Evolutionary conservation across 1,140 invertebrate species (phyloP), one percentile per base, ranked within the genome.

Genomic region (Trichonephila inaurata): DNA sequence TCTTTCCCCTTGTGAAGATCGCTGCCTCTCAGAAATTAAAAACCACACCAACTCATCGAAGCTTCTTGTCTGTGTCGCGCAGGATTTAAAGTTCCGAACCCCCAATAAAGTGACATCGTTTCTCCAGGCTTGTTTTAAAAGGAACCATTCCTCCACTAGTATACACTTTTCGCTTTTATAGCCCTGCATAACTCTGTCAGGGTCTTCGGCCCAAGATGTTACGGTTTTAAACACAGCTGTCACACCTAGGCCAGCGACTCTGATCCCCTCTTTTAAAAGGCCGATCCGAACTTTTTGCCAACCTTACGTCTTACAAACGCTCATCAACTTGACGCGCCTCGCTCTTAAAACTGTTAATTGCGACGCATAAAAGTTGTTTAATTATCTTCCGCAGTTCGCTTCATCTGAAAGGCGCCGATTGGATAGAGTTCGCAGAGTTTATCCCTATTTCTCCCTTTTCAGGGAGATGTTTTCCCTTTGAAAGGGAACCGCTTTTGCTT

Each of bases 331-430:
- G 72, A 77, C 28, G 72, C 72, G 72, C 72, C 5, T 24, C 72
- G 44, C 44, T 51, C 82, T 85, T 85, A 51, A 89, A 89, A 58
- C 87, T 69, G 87, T 89, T 89, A 89, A 89, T 89, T 89, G 64
- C 64, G 87, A 64, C 62, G 87, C 87, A 89, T 89, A 89, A 87
- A 89, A 89, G 58, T 89, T 89, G 87, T 89, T 89, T 89, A 89
- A 89, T 89, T 89, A 89, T 89, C 85, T 61, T 62, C 61, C n/a
- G 60, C 85, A 87, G 60, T 87, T 60, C 85, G 85, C 85, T 87
- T 64, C 85, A 87, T 87, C 62, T 51, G 61, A 21, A 21, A 28
- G 24, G 18, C 16, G 12, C 58, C 18, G 58, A 61, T 60, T 64
- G 61, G 85, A 61, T 61, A 16, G 72, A 77, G 72, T 77, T 77